phyloP scores from a whole-genome alignment of 2,113 vertebrate genomes.

The Tonatia bakeri region DNA sequence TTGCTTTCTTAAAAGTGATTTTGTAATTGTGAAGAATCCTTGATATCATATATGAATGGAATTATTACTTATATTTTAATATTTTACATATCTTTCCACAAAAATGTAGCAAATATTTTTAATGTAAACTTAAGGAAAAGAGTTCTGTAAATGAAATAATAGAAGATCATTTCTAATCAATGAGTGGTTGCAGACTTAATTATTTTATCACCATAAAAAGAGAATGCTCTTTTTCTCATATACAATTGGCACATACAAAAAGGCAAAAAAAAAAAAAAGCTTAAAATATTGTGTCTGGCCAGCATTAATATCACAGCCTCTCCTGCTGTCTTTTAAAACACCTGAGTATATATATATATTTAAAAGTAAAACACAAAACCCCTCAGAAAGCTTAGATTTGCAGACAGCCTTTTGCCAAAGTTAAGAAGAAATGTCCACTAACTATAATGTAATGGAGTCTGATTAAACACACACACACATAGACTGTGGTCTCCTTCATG shows the following conservation, averaged over 20 bases:
- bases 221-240: neutral
- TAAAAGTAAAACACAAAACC: neutral
- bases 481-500: neutral
- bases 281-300: neutral
- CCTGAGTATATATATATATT: too few relatives aligned
- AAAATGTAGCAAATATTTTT: neutral
- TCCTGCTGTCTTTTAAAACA: neutral
- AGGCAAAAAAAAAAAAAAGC: neutral
- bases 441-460: neutral
- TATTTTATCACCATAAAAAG: neutral
- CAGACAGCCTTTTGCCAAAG: neutral
- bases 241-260: neutral
- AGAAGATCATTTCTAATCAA: neutral
- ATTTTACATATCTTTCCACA: neutral
- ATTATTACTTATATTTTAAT: neutral
- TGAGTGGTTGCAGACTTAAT: neutral
- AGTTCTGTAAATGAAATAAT: neutral
- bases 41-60: neutral
- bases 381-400: neutral
- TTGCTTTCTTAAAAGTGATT: neutral
- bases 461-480: neutral
- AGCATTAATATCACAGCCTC: neutral
- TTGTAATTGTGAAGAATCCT: neutral
- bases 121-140: neutral
- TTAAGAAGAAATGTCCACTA: neutral